A percentile compares a stretch with the other conserved stretches of the same genome.
phyloP scores from a whole-genome alignment of 2,888 invertebrate species.

The Monoplex corrugatus region DNA sequence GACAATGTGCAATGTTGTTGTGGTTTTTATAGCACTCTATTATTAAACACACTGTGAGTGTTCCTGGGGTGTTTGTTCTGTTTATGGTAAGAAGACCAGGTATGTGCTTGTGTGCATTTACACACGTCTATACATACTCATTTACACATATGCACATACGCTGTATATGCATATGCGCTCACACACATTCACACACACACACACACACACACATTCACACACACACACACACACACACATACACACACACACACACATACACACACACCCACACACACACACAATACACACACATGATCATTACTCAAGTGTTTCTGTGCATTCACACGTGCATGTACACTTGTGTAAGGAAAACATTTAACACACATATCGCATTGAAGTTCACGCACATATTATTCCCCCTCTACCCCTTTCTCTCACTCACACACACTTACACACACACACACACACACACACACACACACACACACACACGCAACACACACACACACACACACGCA shows the following conservation, averaged over 20 bases:
- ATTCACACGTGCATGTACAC: too few species aligned
- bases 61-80: too few species aligned
- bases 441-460: neutral
- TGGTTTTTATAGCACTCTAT: too few species aligned
- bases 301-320: too few species aligned
- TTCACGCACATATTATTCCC: too few species aligned
- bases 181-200: neutral
- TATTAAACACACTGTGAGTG: too few species aligned
- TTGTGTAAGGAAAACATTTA: too few species aligned
- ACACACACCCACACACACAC: neutral
- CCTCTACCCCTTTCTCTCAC: neutral
- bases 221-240: neutral
- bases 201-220: neutral
- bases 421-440: neutral
- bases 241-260: neutral
- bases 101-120: neutral
- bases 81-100: too few species aligned
- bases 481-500: neutral
- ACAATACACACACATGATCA: too few species aligned
- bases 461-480: neutral
- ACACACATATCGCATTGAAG: too few species aligned
- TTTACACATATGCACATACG: neutral
- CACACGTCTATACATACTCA: neutral
- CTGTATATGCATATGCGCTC: neutral
- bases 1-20: too few species aligned